Evolutionary conservation across 2,888 invertebrate species (phyloP).

Genomic region (Dryomyza anilis): DNA sequence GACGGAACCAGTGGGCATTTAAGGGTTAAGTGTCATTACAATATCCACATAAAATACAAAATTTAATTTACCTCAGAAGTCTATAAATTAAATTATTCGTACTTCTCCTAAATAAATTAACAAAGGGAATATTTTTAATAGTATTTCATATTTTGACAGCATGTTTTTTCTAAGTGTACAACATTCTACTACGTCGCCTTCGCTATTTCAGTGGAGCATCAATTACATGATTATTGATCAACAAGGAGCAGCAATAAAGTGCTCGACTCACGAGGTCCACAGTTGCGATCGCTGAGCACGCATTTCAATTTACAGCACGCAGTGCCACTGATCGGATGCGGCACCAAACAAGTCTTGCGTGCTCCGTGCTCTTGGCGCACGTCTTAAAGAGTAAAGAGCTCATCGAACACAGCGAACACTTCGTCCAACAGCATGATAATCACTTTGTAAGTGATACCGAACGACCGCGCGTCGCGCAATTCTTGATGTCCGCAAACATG

Average conservation of each 20-base stretch:
- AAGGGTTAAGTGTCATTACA: too few relatives aligned
- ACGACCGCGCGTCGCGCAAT: too few relatives aligned
- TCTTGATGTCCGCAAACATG: not conserved
- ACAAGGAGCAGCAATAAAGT: too few relatives aligned
- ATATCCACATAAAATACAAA: too few relatives aligned
- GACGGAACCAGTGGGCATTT: not conserved
- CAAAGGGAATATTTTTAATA: too few relatives aligned
- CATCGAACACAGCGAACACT: not conserved
- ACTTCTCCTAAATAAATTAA: too few relatives aligned
- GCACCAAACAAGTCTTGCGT: not conserved
- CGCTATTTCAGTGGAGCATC: not conserved
- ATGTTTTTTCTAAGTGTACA: too few relatives aligned
- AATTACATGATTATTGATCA: not conserved
- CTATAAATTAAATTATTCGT: too few relatives aligned
- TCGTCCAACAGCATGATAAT: constrained; percentile 7
- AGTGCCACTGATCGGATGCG: not conserved
- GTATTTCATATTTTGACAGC: too few relatives aligned
- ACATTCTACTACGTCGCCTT: too few relatives aligned
- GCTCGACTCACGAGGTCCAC: not conserved
- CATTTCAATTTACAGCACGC: constrained; percentile 5
- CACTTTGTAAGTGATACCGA: constrained; percentile 15
- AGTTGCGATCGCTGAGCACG: not conserved
- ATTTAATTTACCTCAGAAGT: too few relatives aligned
- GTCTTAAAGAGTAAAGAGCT: too few relatives aligned
- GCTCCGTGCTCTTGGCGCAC: not conserved